Evolutionary conservation across 2,888 invertebrate species (phyloP).

Genomic region (Keiferia lycopersicella): DNA sequence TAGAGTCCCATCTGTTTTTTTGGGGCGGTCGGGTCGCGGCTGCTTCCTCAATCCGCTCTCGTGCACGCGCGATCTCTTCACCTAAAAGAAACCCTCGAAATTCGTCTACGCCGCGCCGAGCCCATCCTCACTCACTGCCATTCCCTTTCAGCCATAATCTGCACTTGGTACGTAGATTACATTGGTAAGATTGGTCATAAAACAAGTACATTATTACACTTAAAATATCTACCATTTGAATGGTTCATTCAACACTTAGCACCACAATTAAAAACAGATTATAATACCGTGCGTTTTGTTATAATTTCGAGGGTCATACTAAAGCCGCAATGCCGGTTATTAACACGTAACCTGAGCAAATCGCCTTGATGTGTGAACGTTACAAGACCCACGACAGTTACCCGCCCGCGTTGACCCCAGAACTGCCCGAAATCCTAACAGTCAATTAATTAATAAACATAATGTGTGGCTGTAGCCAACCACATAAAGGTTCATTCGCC

Average conservation of each 20-base stretch:
- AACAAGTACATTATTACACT: no score
- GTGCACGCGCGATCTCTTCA: constrained; percentile 69
- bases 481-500: constrained; percentile 18
- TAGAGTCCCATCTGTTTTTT: no score
- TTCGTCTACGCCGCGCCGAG: constrained; percentile 62
- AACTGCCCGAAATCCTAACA: constrained; percentile 22
- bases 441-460: constrained; percentile 23
- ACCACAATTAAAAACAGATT: no score
- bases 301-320: not conserved
- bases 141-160: constrained; percentile 51
- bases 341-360: constrained; percentile 9
- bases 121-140: constrained; percentile 37
- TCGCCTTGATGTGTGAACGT: constrained; percentile 5
- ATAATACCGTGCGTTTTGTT: not conserved
- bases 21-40: not conserved
- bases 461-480: constrained; percentile 14
- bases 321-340: not conserved
- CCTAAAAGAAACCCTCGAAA: constrained; percentile 70
- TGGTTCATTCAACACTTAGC: not conserved
- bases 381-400: constrained; percentile 14
- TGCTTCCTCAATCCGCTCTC: constrained; percentile 44
- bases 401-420: constrained; percentile 13
- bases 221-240: not conserved
- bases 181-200: no score
- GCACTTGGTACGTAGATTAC: no score